Evolutionary conservation across 2,797 vertebrate genomes (phyloP).

Genomic region (Phoxinus dragarum): DNA sequence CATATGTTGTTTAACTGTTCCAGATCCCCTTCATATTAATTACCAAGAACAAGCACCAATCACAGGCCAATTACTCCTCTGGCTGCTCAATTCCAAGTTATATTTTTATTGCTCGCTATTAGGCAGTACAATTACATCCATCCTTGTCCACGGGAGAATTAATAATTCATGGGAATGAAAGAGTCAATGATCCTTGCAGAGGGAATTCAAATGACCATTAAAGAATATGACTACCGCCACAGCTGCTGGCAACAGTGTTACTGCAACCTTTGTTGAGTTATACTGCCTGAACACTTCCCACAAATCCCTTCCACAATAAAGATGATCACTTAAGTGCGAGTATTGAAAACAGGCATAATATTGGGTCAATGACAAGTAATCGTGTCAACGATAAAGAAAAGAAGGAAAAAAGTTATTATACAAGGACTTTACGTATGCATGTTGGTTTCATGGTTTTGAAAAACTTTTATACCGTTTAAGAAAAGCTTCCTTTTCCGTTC

Average conservation of each 20-base stretch:
- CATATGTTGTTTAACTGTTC: conserved; percentile 47
- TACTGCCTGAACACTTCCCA: not conserved
- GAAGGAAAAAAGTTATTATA: not conserved
- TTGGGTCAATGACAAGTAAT: not conserved
- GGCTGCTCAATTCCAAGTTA: conserved; percentile 43
- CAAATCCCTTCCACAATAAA: not conserved
- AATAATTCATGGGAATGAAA: conserved; percentile 55
- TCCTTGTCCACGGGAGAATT: conserved; percentile 45
- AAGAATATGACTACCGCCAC: conserved; percentile 26
- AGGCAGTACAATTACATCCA: conserved; percentile 50
- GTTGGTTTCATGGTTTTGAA: not conserved
- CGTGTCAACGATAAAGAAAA: not conserved
- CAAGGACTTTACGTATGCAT: not conserved
- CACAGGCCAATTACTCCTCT: conserved; percentile 46
- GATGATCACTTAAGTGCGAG: not conserved
- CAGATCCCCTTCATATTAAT: conserved; percentile 50
- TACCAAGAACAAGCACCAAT: conserved; percentile 50
- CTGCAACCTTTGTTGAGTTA: conserved; percentile 20
- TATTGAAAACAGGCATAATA: conserved; percentile 1
- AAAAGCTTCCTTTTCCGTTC: not conserved
- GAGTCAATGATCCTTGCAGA: conserved; percentile 58
- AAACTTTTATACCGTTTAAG: not conserved
- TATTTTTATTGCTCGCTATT: conserved; percentile 49
- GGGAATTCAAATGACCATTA: conserved; percentile 53
- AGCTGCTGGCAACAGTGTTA: conserved; percentile 6